Conservation (phyloP, 2,113 vertebrate species). For the Onychorhynchus coronatus region DNA sequence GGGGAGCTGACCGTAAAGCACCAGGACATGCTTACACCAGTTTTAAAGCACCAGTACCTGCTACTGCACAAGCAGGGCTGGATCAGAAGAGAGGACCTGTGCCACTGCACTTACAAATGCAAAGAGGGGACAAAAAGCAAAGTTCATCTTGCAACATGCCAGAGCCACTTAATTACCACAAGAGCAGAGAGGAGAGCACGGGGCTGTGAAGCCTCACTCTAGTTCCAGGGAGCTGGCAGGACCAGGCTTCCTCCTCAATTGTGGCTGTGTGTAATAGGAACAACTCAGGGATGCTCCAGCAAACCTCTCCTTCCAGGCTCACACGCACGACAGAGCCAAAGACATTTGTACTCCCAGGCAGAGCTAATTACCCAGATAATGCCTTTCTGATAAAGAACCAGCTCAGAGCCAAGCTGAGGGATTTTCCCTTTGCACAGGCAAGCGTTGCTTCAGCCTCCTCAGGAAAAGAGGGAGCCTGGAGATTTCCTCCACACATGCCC, state of each 20-base stretch:
- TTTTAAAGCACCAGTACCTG: neutral
- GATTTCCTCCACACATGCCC: neutral
- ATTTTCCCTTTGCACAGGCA: neutral
- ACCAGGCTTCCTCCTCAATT: neutral
- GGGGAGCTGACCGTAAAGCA: neutral
- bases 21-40: neutral
- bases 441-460: neutral
- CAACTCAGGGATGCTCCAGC: neutral
- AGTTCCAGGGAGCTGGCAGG: neutral
- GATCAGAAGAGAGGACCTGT: neutral
- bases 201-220: neutral
- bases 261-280: neutral
- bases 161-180: neutral
- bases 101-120: rapidly evolving
- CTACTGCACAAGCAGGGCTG: neutral
- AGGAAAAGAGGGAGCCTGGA: neutral
- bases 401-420: neutral
- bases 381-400: conserved; percentile 11
- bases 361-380: conserved; percentile 44
- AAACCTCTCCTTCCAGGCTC: neutral
- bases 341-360: conserved; percentile 7
- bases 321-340: neutral
- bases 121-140: neutral
- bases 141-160: neutral
- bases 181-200: neutral